Evolutionary conservation across 2,113 vertebrate species (phyloP), one percentile per base, ranked within the genome.

Genomic region (Catharus fuscescens): DNA sequence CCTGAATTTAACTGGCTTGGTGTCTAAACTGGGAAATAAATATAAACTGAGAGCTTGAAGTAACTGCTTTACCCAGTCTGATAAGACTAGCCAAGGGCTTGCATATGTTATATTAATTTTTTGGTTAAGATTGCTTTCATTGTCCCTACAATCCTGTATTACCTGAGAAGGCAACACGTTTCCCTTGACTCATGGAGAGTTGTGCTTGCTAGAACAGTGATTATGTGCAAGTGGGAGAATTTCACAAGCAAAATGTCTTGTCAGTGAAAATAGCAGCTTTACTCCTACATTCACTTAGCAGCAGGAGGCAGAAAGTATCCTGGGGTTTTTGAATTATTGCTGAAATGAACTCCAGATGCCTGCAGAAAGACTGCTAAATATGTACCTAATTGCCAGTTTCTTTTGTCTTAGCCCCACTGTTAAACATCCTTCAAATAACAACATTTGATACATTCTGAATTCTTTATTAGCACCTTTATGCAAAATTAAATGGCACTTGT

Each of bases 181-280:
- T 42, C 32, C 76, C 84, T 76, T 91, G 73, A 93, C 82, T 95
- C 80, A 84, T 42, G 80, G 76, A 71, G 71, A 93, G 73, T 36
- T 95, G 67, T 93, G 95, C 67, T 97, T 97, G 77, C 77, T 66
- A 95, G 91, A 93, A 95, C 73, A 93, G 92, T 93, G 93, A 97
- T 97, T 97, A 97, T 92, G 82, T 15, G 8, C 64, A 97, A 97
- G 96, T 92, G 88, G 95, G 83, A 97, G 94, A 97, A 88, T 93
- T 97, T 94, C 95, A 92, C 96, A 96, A 97, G 96, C 91, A 91
- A 95, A 98, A 96, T 96, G 95, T 96, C 97, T 97, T 97, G 87
- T 91, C 93, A 93, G 86, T 97, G 96, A 97, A 97, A 97, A 96
- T 95, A 97, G 95, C 96, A 97, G 96, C 94, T 95, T 96, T 97